Evolutionary conservation across 2,113 vertebrate species (phyloP), one percentile per base, ranked within the genome.

Genomic region (Naja naja): DNA sequence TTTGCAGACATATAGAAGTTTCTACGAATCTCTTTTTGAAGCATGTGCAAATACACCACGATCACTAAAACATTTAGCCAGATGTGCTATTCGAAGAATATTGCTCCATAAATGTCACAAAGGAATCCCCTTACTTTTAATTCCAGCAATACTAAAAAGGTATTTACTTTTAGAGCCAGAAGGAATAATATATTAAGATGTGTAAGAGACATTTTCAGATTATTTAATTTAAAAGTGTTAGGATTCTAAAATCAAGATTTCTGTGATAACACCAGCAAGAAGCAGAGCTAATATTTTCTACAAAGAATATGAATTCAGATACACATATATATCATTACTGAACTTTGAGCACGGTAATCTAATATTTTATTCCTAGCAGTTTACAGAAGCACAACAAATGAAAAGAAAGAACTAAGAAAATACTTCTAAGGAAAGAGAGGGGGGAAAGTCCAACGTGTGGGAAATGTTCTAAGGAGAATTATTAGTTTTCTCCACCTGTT

Each of bases 151-250:
- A 22, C 93, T 99, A 95, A 98, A 99, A 97, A 98, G 97, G 92
- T 99, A 99, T 94, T 81, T 99, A 95, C 97, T 99, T 53, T 97
- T 99, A 96, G 98, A 99, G 86, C 99, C 99, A 16, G 98, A 98
- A 95, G 99, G 99, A 93, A 95, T 98, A 58, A 94, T 99, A 90
- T 98, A 98, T 95, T 98, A 97, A 98, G 85, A 25, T 1, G 1
- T 90, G 56, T 6, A 7, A 12, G 81, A 27, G 4, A 11, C 0
- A 25, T 43, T 45, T 3, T 14, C 52, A 1, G 0, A 0, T 12
- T 7, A 49, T 27, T n/a, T 27, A 43, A 18, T 1, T 0, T 43
- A 45, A 25, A 91, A 30, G 81, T 43, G n/a, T 45, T 58, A 0
- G 0, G 39, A 85, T 2, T 81, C 0, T 0, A 64, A 49, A 88